Conservation (phyloP, 1,140 invertebrate genomes). For the Lepidurus packardi region DNA sequence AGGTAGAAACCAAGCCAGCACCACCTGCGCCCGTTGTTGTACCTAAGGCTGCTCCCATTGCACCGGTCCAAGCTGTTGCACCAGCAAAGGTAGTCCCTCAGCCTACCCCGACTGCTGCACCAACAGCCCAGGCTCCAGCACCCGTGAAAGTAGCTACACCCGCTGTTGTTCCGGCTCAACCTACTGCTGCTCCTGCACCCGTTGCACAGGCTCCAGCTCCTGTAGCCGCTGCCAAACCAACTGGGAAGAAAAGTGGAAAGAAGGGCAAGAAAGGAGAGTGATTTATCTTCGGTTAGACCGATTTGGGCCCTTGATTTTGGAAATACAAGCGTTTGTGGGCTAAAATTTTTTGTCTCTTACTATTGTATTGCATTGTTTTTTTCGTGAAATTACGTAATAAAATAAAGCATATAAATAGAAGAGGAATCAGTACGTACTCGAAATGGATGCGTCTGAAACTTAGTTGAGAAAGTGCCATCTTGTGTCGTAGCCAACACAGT, state of each 20-base stretch:
- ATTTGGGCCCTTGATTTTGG: conserved; percentile 4
- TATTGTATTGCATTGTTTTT: background rate
- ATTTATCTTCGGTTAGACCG: background rate
- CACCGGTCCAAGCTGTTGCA: conserved; percentile 6
- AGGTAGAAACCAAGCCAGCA: background rate
- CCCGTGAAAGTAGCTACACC: background rate
- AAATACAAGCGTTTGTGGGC: conserved; percentile 6
- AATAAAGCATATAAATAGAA: background rate
- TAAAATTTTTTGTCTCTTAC: background rate
- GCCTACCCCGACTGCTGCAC: background rate
- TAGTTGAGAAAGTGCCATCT: background rate
- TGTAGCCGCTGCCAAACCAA: conserved; percentile 2
- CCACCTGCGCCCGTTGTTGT: background rate
- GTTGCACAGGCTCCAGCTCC: conserved; percentile 1
- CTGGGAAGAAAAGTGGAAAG: conserved; percentile 23
- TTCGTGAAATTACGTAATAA: too few relatives aligned
- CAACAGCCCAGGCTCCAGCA: background rate
- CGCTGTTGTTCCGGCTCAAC: background rate
- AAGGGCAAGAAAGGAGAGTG: conserved; percentile 28
- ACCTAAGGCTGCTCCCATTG: background rate
- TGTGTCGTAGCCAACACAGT: too few relatives aligned
- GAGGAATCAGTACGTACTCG: background rate
- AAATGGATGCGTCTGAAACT: background rate
- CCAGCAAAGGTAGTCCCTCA: background rate
- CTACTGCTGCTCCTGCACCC: conserved; percentile 17